Base-by-base conservation (phyloP, 2,888 invertebrate species). In the Tiphia femorata region DNA sequence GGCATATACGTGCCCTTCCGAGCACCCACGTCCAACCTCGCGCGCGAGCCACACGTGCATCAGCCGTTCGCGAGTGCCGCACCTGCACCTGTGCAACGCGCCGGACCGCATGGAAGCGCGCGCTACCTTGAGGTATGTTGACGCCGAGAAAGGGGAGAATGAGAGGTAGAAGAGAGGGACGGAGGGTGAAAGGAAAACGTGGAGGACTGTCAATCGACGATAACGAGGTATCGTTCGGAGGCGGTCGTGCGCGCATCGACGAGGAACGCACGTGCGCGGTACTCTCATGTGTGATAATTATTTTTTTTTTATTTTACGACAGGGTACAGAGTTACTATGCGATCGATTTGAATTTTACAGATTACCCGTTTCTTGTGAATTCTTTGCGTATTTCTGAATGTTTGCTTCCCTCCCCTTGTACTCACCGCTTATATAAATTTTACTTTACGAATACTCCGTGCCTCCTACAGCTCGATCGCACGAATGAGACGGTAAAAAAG, bases 1-100 rank as follows among this genome's bases (percentile, higher is more conserved):
- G 43, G 46, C 40, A 23, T 48, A 59, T 56, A 59, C 50, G 44
- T 50, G 46, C 49, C 41, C 52, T 46, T 58, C 41, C 52, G 44
- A 33, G 38, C 51, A 56, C 56, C 51, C 46, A 49, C 58, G 49
- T 58, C 41, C 52, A 37, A 14, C 35, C 43, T 27, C 38, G 43
- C n/a, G 20, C 41, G 20, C 33, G 12, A 7, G 12, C 38, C 43
- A 40, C 47, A 52, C 51, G 38, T 40, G 47, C 52, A 41, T 41
- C 47, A 27, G 27, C 46, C 33, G 35, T 33, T 27, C 37, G 27
- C 58, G 35, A 46, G 12, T n/a, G 33, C 33, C 38, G 52, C 38
- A 51, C 51, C 49, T 58, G 56, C 55, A 58, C 20, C 55, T 20
- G 58, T 49, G 40, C 20, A 30, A 46, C 19, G 40, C 33, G 29